Conservation (phyloP, 1,140 invertebrate species). For the Trialeurodes vaporariorum region DNA sequence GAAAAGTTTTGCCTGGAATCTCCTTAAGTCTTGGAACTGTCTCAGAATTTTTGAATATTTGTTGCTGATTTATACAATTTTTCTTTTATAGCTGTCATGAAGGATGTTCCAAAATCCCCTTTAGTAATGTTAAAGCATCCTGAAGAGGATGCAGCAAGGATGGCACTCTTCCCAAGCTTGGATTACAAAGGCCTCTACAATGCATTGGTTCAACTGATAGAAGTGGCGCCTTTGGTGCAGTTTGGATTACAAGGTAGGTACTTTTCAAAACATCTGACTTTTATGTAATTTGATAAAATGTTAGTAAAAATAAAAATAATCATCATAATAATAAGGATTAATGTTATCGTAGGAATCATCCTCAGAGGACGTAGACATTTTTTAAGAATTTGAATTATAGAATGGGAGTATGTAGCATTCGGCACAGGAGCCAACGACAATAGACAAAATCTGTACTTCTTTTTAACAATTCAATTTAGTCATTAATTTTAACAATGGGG, state of each 20-base stretch:
- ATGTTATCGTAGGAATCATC: background rate
- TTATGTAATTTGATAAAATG: background rate
- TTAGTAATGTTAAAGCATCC: conserved; percentile 77
- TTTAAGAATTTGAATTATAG: too few relatives aligned
- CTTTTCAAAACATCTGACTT: background rate
- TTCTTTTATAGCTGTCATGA: conserved; percentile 73
- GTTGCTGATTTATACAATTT: too few relatives aligned
- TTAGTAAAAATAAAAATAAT: background rate
- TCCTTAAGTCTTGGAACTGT: too few relatives aligned
- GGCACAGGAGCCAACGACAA: too few relatives aligned
- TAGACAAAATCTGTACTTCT: too few relatives aligned
- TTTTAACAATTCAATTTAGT: too few relatives aligned
- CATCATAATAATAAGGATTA: conserved; percentile 7
- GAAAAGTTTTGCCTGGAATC: too few relatives aligned
- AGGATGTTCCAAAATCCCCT: conserved; percentile 86
- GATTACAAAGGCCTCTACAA: conserved; percentile 91
- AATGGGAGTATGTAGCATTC: too few relatives aligned
- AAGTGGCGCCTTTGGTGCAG: conserved; percentile 71
- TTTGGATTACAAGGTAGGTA: conserved; percentile 41
- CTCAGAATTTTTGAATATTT: too few relatives aligned
- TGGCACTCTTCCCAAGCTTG: conserved; percentile 84
- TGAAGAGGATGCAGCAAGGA: conserved; percentile 68
- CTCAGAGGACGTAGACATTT: too few relatives aligned
- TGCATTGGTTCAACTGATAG: conserved; percentile 66
- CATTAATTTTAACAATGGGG: too few relatives aligned